Percentiles rank a stretch among this genome's conserved stretches.
Evolutionary conservation across 2,113 vertebrate species (phyloP).

Genomic region (Sinocyclocheilus grahami): DNA sequence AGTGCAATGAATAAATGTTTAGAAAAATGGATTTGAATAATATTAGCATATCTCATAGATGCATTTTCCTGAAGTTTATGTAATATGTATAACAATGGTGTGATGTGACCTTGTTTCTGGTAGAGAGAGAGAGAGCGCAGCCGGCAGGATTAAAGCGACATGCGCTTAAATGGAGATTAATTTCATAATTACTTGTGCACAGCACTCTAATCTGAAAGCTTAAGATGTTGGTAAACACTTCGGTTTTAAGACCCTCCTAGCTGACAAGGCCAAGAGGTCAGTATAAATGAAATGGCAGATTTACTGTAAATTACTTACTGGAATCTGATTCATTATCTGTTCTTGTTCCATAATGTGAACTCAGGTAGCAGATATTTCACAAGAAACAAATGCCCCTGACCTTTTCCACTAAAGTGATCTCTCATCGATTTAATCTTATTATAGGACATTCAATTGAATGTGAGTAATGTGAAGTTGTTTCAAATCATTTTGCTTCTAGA

Average conservation of each 20-base stretch:
- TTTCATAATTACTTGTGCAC: conserved; percentile 42
- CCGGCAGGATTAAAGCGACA: conserved; percentile 26
- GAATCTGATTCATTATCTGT: background rate
- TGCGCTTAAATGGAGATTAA: conserved; percentile 42
- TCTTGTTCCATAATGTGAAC: background rate
- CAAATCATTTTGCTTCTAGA: background rate
- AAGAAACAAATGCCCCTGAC: conserved; percentile 17
- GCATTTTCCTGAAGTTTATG: conserved; percentile 35
- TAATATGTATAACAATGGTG: background rate
- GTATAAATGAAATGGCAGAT: conserved; percentile 11
- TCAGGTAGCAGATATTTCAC: background rate
- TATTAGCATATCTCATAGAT: conserved; percentile 19
- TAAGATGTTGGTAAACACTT: conserved; percentile 39
- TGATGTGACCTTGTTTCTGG: conserved; percentile 33
- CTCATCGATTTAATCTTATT: conserved; percentile 22
- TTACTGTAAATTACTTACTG: background rate
- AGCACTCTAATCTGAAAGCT: conserved; percentile 24
- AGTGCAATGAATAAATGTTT: background rate
- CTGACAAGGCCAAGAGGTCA: conserved; percentile 15
- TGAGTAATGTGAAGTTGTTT: conserved; percentile 19
- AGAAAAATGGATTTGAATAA: conserved; percentile 6
- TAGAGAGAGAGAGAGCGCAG: conserved; percentile 11
- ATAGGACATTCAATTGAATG: conserved; percentile 2
- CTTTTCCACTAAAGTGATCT: conserved; percentile 3
- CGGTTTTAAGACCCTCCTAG: background rate